A percentile compares a stretch with the other conserved stretches of the same genome.
These are phyloP conservation scores for Dunckerocampus dactyliophorus DNA, from an alignment of 2,113 vertebrate genomes.

Conservation along the genomic window DNA sequence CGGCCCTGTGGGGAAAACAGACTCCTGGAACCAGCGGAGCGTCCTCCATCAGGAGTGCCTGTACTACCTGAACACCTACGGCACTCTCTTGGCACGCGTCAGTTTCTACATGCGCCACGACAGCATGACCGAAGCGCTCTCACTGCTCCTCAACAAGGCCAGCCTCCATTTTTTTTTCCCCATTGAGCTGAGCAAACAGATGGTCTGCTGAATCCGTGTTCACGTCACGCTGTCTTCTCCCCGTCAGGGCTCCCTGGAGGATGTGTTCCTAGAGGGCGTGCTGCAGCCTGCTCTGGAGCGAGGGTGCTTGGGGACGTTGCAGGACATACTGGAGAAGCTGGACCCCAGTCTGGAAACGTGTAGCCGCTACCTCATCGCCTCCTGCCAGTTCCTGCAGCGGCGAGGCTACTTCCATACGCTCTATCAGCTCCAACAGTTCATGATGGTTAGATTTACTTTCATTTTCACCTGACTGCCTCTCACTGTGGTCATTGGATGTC, in stretches of 20 bases:
- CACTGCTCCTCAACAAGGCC: constrained; percentile 86
- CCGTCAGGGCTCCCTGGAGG: constrained; percentile 83
- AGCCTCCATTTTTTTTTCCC: constrained; percentile 1
- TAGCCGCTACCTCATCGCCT: constrained; percentile 86
- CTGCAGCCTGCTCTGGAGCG: constrained; percentile 85
- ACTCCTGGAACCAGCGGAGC: constrained; percentile 72
- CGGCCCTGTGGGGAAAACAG: constrained; percentile 72
- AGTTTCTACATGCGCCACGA: constrained; percentile 90
- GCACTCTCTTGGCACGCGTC: constrained; percentile 87
- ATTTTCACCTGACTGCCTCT: no score
- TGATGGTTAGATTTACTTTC: constrained; percentile 78
- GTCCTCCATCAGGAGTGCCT: constrained; percentile 86
- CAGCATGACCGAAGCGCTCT: constrained; percentile 83
- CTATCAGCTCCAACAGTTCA: constrained; percentile 95
- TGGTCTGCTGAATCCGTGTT: no score
- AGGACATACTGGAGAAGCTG: constrained; percentile 84
- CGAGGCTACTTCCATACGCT: constrained; percentile 88
- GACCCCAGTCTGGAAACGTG: constrained; percentile 85
- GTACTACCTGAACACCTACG: constrained; percentile 86
- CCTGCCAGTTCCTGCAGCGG: constrained; percentile 91
- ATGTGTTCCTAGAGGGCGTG: constrained; percentile 91
- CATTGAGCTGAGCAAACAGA: no score
- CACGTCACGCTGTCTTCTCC: no score
- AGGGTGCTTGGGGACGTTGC: constrained; percentile 81
- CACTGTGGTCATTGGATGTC: neutral